These are phyloP conservation scores for Cathartes aura DNA, from an alignment of 2,113 vertebrate species.

Conservation along the genomic window DNA sequence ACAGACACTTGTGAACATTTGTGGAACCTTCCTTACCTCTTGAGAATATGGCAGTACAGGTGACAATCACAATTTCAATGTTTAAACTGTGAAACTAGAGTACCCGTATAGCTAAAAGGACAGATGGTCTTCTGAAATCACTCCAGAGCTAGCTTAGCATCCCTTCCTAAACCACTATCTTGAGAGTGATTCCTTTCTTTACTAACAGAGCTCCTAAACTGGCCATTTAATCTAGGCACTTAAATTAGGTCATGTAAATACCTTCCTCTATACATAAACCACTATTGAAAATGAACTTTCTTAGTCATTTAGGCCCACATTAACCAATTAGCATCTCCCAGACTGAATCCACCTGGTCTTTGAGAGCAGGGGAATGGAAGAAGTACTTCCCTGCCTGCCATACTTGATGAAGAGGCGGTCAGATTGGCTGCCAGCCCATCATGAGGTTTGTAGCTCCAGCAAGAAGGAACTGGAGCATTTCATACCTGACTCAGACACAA, in stretches of 20 bases:
- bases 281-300: neutral
- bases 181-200: neutral
- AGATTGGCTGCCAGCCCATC: neutral
- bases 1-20: neutral
- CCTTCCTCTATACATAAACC: neutral
- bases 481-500: neutral
- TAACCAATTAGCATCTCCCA: neutral
- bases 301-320: neutral
- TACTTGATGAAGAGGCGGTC: neutral
- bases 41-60: neutral
- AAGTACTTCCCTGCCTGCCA: neutral
- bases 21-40: neutral
- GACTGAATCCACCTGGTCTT: neutral
- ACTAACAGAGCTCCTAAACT: neutral
- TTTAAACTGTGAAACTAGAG: neutral
- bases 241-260: neutral
- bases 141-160: neutral
- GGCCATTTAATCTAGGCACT: neutral
- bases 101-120: neutral
- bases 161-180: neutral
- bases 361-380: neutral
- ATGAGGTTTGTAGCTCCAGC: neutral
- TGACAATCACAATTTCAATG: neutral
- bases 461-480: neutral
- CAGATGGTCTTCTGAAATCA: neutral